Percentiles rank a stretch among this genome's conserved stretches.
phyloP scores from a whole-genome alignment of 2,888 invertebrate species.

The Heteromurus nitidus region DNA sequence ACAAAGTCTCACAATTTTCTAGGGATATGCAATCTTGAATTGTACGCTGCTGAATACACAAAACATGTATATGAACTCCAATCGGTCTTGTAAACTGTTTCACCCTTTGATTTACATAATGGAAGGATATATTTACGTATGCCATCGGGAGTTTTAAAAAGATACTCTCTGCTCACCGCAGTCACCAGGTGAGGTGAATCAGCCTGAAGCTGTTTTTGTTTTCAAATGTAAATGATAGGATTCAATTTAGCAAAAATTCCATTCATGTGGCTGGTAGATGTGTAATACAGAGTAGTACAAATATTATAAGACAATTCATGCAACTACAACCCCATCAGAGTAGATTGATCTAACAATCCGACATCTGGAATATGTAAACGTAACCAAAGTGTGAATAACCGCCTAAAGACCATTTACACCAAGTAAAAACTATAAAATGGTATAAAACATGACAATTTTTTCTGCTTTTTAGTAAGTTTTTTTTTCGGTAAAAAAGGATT shows the following conservation, averaged over 20 bases:
- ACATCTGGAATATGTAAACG: too few relatives aligned
- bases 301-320: too few relatives aligned
- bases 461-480: too few relatives aligned
- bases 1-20: background rate
- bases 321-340: too few relatives aligned
- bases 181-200: slow-evolving; percentile 25
- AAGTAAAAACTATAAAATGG: too few relatives aligned
- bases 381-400: too few relatives aligned
- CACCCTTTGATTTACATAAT: slow-evolving; percentile 35
- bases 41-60: background rate
- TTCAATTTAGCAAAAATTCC: slow-evolving; percentile 49
- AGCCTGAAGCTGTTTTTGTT: slow-evolving; percentile 53
- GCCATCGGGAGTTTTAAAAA: slow-evolving; percentile 40
- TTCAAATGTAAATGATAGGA: slow-evolving; percentile 59
- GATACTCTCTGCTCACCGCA: too few relatives aligned
- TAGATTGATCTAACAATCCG: too few relatives aligned
- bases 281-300: too few relatives aligned
- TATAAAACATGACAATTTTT: too few relatives aligned
- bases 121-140: slow-evolving; percentile 1
- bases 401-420: too few relatives aligned
- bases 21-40: background rate
- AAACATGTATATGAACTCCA: background rate
- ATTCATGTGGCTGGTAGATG: slow-evolving; percentile 27
- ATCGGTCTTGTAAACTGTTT: background rate
- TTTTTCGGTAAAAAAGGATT: too few relatives aligned